Conservation (phyloP, 2,113 vertebrate genomes). For the Phrynocephalus versicolor region DNA sequence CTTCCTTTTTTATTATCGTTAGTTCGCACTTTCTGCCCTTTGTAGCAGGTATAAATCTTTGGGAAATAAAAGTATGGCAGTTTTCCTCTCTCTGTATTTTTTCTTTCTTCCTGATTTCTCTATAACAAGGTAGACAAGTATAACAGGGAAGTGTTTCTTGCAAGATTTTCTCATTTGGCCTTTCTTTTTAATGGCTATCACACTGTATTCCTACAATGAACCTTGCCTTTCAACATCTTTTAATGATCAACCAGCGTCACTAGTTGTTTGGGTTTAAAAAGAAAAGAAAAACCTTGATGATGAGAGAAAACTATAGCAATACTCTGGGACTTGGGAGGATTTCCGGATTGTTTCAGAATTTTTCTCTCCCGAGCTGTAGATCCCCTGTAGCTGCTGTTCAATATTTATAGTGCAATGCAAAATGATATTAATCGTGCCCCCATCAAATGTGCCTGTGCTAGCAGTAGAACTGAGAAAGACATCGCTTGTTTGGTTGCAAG, state of each 20-base stretch:
- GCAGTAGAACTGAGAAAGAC: too few species aligned
- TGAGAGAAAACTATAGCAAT: neutral
- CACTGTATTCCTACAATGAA: accelerated
- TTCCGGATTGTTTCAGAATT: neutral
- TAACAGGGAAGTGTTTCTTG: accelerated
- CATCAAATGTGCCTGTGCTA: too few species aligned
- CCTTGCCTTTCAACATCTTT: neutral
- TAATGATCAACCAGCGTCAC: accelerated
- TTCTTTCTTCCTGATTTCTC: conserved; percentile 21
- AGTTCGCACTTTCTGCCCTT: conserved; percentile 35
- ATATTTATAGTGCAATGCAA: neutral
- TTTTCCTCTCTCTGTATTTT: neutral
- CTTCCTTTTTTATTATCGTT: conserved; percentile 41
- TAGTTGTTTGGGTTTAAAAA: neutral
- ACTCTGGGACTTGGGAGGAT: neutral
- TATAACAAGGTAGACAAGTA: neutral
- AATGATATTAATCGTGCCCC: neutral
- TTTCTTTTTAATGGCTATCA: neutral
- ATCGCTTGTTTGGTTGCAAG: neutral
- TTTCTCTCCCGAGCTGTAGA: accelerated
- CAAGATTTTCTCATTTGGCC: accelerated
- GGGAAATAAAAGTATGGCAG: conserved; percentile 13
- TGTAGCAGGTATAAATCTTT: conserved; percentile 44
- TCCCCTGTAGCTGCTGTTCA: neutral
- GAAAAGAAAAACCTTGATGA: neutral